Conservation (phyloP, 2,113 vertebrate species). For the Neolamprologus falcicula region DNA sequence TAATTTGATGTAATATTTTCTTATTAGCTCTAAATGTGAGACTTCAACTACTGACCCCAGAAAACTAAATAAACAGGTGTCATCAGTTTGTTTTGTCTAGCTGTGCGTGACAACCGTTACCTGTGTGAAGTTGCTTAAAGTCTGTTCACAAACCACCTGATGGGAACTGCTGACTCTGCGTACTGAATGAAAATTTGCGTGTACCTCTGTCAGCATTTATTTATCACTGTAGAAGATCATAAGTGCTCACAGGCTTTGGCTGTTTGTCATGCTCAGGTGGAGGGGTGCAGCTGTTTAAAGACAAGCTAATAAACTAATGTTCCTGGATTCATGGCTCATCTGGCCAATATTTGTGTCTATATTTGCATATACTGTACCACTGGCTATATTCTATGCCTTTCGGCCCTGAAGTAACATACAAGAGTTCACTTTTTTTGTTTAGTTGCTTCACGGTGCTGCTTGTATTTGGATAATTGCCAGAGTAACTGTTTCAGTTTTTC, state of each 20-base stretch:
- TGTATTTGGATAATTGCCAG: not conserved
- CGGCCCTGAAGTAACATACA: not conserved
- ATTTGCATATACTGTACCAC: not conserved
- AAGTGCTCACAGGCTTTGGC: not conserved
- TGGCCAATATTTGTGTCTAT: not conserved
- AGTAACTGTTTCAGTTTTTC: not conserved
- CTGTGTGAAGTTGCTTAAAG: conserved; percentile 16
- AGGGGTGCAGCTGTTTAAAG: not conserved
- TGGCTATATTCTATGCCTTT: not conserved
- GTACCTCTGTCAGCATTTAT: conserved; percentile 28
- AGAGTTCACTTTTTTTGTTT: not conserved
- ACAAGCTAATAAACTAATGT: not conserved
- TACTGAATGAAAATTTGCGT: not conserved
- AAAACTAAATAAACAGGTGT: not conserved
- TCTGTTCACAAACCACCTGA: conserved; percentile 47
- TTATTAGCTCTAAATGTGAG: not conserved
- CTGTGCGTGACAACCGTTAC: not conserved
- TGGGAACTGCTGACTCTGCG: conserved; percentile 32
- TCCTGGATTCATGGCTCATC: not conserved
- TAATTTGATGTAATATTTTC: not conserved
- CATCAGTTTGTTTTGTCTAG: not conserved
- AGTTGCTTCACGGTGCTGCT: not conserved
- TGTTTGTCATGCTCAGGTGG: not conserved
- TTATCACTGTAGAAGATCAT: conserved; percentile 30
- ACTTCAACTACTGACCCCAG: not conserved